phyloP scores from a whole-genome alignment of 2,888 invertebrate genomes.

The Sclerodermus sp. region DNA sequence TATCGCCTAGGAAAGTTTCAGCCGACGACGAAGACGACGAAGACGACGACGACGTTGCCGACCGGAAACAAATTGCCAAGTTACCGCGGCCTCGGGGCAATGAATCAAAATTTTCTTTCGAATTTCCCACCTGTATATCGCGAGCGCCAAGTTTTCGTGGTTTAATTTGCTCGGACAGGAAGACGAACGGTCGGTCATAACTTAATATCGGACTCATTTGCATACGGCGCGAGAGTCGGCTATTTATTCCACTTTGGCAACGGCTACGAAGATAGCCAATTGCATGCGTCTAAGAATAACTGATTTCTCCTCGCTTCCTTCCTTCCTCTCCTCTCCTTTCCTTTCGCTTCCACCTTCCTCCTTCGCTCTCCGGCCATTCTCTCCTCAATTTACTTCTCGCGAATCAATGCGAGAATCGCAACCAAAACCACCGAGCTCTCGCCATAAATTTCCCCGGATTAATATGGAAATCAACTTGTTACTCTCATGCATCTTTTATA shows the following conservation, averaged over 20 bases:
- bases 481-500: too few species aligned
- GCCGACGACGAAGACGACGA: too few species aligned
- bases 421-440: too few species aligned
- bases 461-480: too few species aligned
- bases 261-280: slow-evolving; percentile 39
- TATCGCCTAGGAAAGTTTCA: too few species aligned
- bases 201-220: slow-evolving; percentile 48
- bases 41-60: too few species aligned
- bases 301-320: background rate
- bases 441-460: too few species aligned
- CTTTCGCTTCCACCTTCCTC: too few species aligned
- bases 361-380: too few species aligned
- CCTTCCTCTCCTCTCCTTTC: too few species aligned
- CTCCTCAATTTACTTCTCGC: too few species aligned
- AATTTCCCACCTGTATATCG: slow-evolving; percentile 1
- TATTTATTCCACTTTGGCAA: slow-evolving; percentile 44
- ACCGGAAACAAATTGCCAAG: background rate
- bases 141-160: slow-evolving; percentile 27
- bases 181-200: slow-evolving; percentile 41
- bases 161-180: slow-evolving; percentile 35
- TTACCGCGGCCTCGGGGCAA: background rate
- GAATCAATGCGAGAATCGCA: too few species aligned
- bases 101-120: slow-evolving; percentile 6
- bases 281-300: slow-evolving; percentile 27
- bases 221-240: slow-evolving; percentile 33